Evolutionary conservation across 2,113 vertebrate genomes (phyloP), one percentile per base, ranked within the genome.

Genomic region (Cavia aperea): DNA sequence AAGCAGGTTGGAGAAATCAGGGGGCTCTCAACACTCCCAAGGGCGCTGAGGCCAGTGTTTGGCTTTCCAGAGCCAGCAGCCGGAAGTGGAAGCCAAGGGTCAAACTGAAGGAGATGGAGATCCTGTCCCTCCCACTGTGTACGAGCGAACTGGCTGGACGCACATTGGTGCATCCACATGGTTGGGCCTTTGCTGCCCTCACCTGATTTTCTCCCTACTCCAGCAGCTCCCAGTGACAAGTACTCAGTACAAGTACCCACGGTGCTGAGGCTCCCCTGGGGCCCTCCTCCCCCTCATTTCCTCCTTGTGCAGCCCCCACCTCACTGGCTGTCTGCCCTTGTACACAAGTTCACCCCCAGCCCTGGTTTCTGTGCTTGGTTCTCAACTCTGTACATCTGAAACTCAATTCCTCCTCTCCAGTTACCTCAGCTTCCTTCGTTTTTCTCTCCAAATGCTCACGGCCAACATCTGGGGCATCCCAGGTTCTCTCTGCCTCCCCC

Each of bases 191-290:
- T 33, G 39, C 21, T 2, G 4, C 10, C 18, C 46, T 16, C 0
- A 16, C 31, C 31, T 46, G 3, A 21, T 12, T 2, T 58, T 39
- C 65, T 51, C 77, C 78, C 49, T 14, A 65, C 29, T 16, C 58
- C 82, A 43, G 60, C 81, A 77, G 43, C 19, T 63, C 31, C 81
- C 29, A 62, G 46, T 0, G 0, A 10, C 14, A n/a, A 23, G 0
- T 46, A 24, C 43, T 2, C 21, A 24, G 36, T 3, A 18, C 39
- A 39, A 39, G 39, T 39, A 39, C 39, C 68, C 21, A 33, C 21
- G 68, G 2, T 23, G 5, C 26, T 2, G 1, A 81, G 49, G 46
- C 33, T 14, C 4, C 0, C 54, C 68, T 7, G 11, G 75, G 43
- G 18, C 5, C 19, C 9, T 24, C 9, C 60, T 81, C 6, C 11